These are phyloP conservation scores for Scomber scombrus DNA, from an alignment of 2,113 vertebrate genomes.

Conservation along the genomic window DNA sequence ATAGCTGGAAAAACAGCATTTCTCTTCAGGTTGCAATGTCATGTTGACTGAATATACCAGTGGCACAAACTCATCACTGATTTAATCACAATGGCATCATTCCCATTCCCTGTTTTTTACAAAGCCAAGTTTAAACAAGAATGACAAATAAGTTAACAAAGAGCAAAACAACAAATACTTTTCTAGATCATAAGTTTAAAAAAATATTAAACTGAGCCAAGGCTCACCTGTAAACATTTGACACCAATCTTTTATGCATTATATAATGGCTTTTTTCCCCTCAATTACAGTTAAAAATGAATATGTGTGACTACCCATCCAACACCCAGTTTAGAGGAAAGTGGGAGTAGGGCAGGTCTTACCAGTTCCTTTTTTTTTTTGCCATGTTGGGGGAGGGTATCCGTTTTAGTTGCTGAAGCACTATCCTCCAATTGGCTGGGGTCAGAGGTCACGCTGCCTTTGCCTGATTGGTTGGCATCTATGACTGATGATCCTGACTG, in stretches of 20 bases:
- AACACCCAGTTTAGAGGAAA: background rate
- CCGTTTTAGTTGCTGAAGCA: constrained; percentile 46
- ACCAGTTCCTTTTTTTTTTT: constrained; percentile 79
- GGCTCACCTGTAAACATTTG: background rate
- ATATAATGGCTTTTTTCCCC: no score
- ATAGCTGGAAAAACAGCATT: constrained; percentile 64
- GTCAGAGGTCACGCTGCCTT: constrained; percentile 48
- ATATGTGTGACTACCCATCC: background rate
- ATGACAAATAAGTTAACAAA: no score
- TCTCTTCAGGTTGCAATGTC: background rate
- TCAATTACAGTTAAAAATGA: background rate
- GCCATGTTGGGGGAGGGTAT: constrained; percentile 37
- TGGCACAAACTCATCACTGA: background rate
- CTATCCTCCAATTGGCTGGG: constrained; percentile 34
- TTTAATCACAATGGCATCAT: background rate
- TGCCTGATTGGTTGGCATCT: constrained; percentile 45
- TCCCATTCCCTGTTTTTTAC: background rate
- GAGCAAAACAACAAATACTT: no score
- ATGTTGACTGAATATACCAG: background rate
- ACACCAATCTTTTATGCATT: background rate
- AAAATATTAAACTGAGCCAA: background rate
- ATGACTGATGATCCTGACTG: background rate
- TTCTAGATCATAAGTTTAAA: no score
- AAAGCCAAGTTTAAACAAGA: background rate
- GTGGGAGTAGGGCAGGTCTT: constrained; percentile 40